These are phyloP conservation scores for Mythimna ferrago DNA, from an alignment of 2,888 invertebrate genomes.

Conservation along the genomic window DNA sequence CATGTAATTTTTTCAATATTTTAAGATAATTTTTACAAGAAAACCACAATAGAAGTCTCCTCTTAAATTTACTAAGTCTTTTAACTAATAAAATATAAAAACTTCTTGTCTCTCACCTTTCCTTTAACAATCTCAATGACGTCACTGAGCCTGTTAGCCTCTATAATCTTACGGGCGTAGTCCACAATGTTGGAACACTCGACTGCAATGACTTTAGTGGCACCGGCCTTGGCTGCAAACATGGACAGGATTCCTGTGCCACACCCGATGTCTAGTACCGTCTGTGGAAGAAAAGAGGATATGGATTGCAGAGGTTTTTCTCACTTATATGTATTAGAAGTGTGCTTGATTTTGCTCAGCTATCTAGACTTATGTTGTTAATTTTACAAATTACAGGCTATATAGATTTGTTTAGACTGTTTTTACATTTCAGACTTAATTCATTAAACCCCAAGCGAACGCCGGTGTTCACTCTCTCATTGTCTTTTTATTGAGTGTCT, in stretches of 20 bases:
- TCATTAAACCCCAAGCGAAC: no score
- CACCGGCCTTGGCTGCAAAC: slow-evolving; percentile 99
- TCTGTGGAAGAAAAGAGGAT: slow-evolving; percentile 76
- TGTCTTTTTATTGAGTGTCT: no score
- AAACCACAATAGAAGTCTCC: not conserved
- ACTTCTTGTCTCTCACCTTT: slow-evolving; percentile 84
- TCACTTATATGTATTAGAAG: no score
- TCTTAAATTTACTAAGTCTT: no score
- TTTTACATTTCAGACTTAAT: no score
- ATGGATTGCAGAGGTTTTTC: not conserved
- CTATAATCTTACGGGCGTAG: slow-evolving; percentile 98
- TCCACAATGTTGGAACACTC: slow-evolving; percentile 99
- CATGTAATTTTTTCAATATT: not conserved
- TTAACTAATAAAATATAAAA: not conserved
- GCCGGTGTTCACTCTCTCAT: no score
- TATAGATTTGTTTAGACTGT: no score
- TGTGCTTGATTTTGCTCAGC: not conserved
- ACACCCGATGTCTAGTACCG: slow-evolving; percentile 99
- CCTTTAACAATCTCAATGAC: slow-evolving; percentile 96
- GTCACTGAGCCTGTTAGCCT: slow-evolving; percentile 95
- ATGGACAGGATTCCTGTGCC: slow-evolving; percentile 99
- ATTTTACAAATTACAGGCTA: no score
- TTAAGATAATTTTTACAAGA: not conserved
- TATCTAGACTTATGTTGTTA: no score
- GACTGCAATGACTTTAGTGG: slow-evolving; percentile 98